A percentile compares a stretch with the other conserved stretches of the same genome.
Conservation (phyloP, 2,888 invertebrate species). For the Vesta saturnalis region DNA sequence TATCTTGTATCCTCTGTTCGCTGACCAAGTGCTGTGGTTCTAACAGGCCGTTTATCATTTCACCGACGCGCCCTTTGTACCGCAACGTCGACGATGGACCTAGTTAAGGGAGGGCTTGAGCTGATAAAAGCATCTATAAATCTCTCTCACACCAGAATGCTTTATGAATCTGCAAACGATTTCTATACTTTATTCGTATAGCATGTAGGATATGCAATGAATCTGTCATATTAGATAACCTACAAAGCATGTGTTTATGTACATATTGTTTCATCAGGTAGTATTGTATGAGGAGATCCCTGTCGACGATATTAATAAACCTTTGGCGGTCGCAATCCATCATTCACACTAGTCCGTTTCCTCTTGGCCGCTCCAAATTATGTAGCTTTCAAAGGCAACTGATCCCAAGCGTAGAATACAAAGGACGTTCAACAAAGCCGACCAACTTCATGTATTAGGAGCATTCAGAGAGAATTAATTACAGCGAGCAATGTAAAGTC, state of each 20-base stretch:
- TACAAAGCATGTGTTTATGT: slow-evolving; percentile 42
- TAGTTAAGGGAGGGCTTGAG: slow-evolving; percentile 57
- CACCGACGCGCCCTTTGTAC: slow-evolving; percentile 47
- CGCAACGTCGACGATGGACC: slow-evolving; percentile 53
- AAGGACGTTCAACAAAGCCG: slow-evolving; percentile 38
- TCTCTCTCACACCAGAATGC: slow-evolving; percentile 56
- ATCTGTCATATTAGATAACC: slow-evolving; percentile 53
- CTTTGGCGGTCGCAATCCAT: slow-evolving; percentile 47
- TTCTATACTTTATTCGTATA: slow-evolving; percentile 52
- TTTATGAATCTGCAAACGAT: slow-evolving; percentile 56
- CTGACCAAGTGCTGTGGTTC: slow-evolving; percentile 55
- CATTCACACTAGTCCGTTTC: slow-evolving; percentile 44
- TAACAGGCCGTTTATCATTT: slow-evolving; percentile 55
- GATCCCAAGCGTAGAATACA: slow-evolving; percentile 37
- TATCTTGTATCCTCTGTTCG: slow-evolving; percentile 52
- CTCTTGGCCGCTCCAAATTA: slow-evolving; percentile 41
- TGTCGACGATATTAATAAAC: slow-evolving; percentile 47
- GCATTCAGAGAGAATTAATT: slow-evolving; percentile 41
- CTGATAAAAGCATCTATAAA: slow-evolving; percentile 60
- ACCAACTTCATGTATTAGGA: slow-evolving; percentile 36
- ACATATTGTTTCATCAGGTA: slow-evolving; percentile 45
- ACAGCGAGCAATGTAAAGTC: slow-evolving; percentile 38
- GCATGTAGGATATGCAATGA: slow-evolving; percentile 50
- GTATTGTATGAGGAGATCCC: slow-evolving; percentile 44
- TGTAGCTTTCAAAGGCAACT: slow-evolving; percentile 42